A percentile compares a stretch with the other conserved stretches of the same genome.
These are phyloP conservation scores for Rhizoglyphus robini DNA, from an alignment of 1,140 invertebrate species.

Conservation along the genomic window DNA sequence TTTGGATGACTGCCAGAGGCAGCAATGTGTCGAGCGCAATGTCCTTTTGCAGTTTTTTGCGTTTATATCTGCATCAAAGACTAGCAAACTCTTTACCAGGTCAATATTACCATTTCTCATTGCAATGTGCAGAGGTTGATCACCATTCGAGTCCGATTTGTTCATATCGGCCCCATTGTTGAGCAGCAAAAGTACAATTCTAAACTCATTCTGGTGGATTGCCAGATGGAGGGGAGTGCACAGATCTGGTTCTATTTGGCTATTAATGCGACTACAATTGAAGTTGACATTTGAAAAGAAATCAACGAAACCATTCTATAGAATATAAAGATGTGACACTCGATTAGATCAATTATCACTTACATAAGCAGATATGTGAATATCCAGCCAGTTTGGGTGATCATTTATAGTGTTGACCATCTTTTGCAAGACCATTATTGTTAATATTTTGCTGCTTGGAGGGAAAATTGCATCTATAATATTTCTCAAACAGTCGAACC, in stretches of 20 bases:
- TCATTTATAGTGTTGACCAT: not conserved
- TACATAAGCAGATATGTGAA: slow-evolving; percentile 17
- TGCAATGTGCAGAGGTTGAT: slow-evolving; percentile 59
- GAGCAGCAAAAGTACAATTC: slow-evolving; percentile 35
- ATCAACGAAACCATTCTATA: not conserved
- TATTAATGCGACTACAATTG: not conserved
- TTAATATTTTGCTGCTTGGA: not conserved
- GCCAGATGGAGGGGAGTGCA: slow-evolving; percentile 64
- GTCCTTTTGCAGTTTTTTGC: slow-evolving; percentile 48
- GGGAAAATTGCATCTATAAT: not conserved
- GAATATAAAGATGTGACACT: not conserved
- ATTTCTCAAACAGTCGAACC: not conserved
- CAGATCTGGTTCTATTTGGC: not conserved
- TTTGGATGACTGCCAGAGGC: slow-evolving; percentile 20
- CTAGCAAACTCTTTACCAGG: slow-evolving; percentile 50
- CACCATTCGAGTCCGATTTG: slow-evolving; percentile 34
- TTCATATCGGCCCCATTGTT: slow-evolving; percentile 6
- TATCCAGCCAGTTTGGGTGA: slow-evolving; percentile 6
- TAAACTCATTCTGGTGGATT: slow-evolving; percentile 30
- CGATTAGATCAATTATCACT: not conserved
- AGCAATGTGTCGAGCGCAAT: slow-evolving; percentile 61
- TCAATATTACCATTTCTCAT: slow-evolving; percentile 26
- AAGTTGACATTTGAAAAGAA: not conserved
- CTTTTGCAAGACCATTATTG: not conserved
- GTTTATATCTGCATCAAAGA: slow-evolving; percentile 64